Evolutionary conservation across 2,113 vertebrate species (phyloP).

Genomic region (Himantopus leucocephalus): DNA sequence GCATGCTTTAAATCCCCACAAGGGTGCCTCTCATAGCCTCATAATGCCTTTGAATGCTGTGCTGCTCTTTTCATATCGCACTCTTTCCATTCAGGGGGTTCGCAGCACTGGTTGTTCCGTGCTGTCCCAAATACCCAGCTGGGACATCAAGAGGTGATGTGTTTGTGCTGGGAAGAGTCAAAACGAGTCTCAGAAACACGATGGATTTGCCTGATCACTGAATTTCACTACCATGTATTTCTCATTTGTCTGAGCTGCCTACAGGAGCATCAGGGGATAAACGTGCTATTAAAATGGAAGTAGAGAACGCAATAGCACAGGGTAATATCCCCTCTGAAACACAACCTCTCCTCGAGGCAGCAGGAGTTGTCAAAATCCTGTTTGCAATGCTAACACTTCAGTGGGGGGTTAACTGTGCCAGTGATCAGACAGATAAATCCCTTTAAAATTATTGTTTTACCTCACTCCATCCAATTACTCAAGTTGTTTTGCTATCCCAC

Average conservation of each 20-base stretch:
- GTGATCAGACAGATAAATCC: background rate
- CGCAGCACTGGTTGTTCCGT: background rate
- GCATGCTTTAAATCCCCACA: background rate
- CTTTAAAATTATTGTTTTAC: conserved; percentile 63
- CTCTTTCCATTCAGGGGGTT: background rate
- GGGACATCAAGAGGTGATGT: background rate
- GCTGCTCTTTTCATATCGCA: accelerated
- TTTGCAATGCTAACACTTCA: background rate
- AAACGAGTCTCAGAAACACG: background rate
- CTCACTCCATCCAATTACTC: conserved; percentile 19
- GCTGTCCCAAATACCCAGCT: background rate
- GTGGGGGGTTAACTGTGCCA: background rate
- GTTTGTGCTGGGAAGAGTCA: background rate
- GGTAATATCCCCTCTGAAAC: background rate
- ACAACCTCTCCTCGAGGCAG: background rate
- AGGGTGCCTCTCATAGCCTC: background rate
- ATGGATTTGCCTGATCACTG: background rate
- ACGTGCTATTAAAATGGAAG: background rate
- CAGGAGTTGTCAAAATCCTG: background rate
- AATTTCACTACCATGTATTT: background rate
- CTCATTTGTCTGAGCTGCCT: background rate
- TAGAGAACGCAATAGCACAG: background rate
- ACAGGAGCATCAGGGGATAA: background rate
- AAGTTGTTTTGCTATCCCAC: conserved; percentile 24
- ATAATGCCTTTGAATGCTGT: background rate